Conservation (phyloP, 2,888 invertebrate species). For the Diarsia mendica region DNA sequence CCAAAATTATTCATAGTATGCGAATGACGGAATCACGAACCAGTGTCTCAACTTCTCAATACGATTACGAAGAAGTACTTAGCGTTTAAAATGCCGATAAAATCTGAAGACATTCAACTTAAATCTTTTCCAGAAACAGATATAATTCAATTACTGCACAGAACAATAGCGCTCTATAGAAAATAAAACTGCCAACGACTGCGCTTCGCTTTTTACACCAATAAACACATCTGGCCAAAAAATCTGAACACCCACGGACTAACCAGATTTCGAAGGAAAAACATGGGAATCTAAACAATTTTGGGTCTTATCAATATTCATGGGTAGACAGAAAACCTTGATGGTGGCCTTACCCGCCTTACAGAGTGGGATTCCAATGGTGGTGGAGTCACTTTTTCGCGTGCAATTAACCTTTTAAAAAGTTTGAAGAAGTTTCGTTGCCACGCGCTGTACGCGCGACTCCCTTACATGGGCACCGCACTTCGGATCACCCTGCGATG, state of each 20-base stretch:
- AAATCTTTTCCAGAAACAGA: constrained; percentile 64
- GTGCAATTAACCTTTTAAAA: constrained; percentile 83
- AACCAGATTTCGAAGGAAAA: constrained; percentile 71
- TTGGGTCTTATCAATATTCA: constrained; percentile 82
- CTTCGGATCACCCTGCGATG: constrained; percentile 60
- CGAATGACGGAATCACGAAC: not conserved
- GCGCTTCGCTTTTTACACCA: constrained; percentile 59
- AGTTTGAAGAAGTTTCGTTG: constrained; percentile 76
- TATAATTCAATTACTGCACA: constrained; percentile 64
- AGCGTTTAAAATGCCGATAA: constrained; percentile 47
- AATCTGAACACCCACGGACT: constrained; percentile 78
- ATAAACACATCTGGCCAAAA: constrained; percentile 67
- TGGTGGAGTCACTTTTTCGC: constrained; percentile 81
- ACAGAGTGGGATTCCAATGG: constrained; percentile 78
- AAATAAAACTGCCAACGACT: constrained; percentile 52
- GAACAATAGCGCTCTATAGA: constrained; percentile 61
- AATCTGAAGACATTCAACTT: constrained; percentile 25
- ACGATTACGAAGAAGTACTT: constrained; percentile 57
- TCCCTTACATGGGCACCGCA: constrained; percentile 76
- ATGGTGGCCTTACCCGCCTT: constrained; percentile 84
- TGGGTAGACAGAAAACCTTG: constrained; percentile 82
- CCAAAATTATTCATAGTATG: constrained; percentile 20
- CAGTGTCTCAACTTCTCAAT: constrained; percentile 3
- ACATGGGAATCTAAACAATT: constrained; percentile 80
- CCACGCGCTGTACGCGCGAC: constrained; percentile 85